These are phyloP conservation scores for Tethya wilhelma DNA, from an alignment of 37 sponge, comb jelly and placozoan species.

Conservation along the genomic window DNA sequence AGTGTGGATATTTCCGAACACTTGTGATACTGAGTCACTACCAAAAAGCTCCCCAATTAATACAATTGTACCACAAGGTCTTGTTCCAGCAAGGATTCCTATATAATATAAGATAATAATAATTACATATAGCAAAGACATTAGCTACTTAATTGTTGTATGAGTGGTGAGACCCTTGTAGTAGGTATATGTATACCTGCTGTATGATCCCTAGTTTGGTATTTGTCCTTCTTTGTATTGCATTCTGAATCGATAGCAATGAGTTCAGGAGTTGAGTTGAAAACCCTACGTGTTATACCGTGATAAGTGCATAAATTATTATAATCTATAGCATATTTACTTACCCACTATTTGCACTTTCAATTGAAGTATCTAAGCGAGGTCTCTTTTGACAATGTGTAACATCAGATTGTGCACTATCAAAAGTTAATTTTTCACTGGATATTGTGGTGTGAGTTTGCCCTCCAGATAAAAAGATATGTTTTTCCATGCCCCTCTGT, in stretches of 20 bases:
- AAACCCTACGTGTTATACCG: background rate
- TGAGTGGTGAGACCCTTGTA: no score
- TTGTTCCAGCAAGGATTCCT: conserved; percentile 16
- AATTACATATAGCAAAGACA: no score
- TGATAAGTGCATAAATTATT: background rate
- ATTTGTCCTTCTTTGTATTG: background rate
- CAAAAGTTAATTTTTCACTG: no score
- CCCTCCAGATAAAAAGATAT: conserved; percentile 7
- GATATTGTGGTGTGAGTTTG: background rate
- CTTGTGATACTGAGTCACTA: conserved; percentile 19
- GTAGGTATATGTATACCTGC: background rate
- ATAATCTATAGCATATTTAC: background rate
- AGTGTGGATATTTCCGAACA: conserved; percentile 1
- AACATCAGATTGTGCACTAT: background rate
- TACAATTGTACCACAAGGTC: conserved; percentile 17
- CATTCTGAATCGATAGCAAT: background rate
- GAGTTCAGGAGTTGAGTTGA: background rate
- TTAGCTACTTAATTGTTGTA: no score
- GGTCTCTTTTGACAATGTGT: background rate
- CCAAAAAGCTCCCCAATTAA: conserved; percentile 24
- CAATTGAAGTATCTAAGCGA: background rate
- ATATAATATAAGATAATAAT: background rate
- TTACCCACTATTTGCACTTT: background rate
- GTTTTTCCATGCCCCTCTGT: background rate
- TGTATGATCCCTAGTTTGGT: background rate